Evolutionary conservation across 2,113 vertebrate genomes (phyloP).

Genomic region (Xerus inauris): DNA sequence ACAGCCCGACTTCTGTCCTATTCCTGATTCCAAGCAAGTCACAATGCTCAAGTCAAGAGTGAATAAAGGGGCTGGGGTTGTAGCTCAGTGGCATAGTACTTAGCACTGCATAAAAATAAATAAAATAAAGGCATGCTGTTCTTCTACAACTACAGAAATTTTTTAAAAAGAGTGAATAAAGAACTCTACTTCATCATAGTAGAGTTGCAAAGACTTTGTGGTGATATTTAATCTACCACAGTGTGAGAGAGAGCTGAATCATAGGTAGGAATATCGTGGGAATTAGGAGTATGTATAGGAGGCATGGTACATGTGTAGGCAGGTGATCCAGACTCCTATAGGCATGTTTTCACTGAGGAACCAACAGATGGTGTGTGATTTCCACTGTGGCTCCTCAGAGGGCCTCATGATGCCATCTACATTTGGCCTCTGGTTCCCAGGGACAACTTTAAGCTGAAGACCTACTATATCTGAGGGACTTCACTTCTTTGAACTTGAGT

Average conservation of each 20-base stretch:
- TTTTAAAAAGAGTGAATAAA: background rate
- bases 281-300: background rate
- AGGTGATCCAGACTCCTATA: background rate
- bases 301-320: background rate
- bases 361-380: background rate
- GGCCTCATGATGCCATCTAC: background rate
- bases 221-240: background rate
- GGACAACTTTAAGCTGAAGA: background rate
- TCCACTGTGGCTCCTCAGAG: background rate
- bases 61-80: background rate
- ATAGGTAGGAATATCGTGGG: background rate
- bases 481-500: background rate
- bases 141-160: too few species aligned
- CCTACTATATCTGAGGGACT: background rate
- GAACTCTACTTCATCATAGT: too few species aligned
- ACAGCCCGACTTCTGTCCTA: background rate
- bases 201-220: background rate
- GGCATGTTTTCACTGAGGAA: background rate
- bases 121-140: too few species aligned
- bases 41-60: background rate
- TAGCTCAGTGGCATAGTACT: too few species aligned
- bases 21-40: conserved; percentile 7
- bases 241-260: background rate
- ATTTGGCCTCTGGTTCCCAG: background rate
- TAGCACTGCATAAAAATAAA: too few species aligned